These are phyloP conservation scores for Notodonta ziczac DNA, from an alignment of 2,888 invertebrate species.

Conservation along the genomic window DNA sequence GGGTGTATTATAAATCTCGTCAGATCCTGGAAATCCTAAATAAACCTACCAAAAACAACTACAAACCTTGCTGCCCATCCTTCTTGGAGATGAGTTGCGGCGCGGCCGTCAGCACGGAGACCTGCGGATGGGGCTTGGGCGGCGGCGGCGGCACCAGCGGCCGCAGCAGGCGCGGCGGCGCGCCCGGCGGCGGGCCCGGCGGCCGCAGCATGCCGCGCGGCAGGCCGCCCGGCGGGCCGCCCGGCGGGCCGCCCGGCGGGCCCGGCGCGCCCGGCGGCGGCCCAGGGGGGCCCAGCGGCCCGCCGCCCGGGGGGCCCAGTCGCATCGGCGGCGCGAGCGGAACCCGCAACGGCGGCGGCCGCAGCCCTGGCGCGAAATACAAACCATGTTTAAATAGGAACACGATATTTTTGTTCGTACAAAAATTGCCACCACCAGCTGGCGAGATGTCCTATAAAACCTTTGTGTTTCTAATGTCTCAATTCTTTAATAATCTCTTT, in stretches of 20 bases:
- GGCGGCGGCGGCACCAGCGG: constrained; percentile 85
- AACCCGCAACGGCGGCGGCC: constrained; percentile 64
- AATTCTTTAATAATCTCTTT: too few species aligned
- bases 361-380: constrained; percentile 49
- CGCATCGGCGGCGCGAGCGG: constrained; percentile 51
- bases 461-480: too few species aligned
- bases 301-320: constrained; percentile 40
- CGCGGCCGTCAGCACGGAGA: constrained; percentile 92
- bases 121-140: constrained; percentile 65
- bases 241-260: constrained; percentile 79
- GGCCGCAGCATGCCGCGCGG: constrained; percentile 74
- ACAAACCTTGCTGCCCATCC: constrained; percentile 83
- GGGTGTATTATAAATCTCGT: too few species aligned
- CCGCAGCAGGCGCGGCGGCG: constrained; percentile 86
- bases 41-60: background rate
- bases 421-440: too few species aligned
- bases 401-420: too few species aligned
- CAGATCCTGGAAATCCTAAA: too few species aligned
- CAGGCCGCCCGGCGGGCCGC: constrained; percentile 67
- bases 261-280: constrained; percentile 56
- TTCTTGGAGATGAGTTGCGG: constrained; percentile 92
- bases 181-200: constrained; percentile 87
- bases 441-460: too few species aligned
- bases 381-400: background rate
- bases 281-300: constrained; percentile 86